Evolutionary conservation across 2,113 vertebrate species (phyloP).

Genomic region (Lasiurus borealis): DNA sequence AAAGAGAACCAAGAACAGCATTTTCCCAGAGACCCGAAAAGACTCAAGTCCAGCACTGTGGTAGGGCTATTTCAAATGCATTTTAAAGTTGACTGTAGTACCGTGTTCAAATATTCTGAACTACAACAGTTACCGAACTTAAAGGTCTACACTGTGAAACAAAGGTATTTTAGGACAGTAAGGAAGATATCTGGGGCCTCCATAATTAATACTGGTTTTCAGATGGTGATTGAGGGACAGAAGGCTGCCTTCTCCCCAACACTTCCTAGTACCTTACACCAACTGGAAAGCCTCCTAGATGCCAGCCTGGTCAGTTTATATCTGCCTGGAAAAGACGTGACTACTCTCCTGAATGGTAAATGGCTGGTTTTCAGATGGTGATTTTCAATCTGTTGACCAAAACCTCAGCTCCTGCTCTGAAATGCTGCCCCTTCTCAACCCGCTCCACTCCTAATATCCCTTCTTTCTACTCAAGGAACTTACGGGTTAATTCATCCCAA

Average conservation of each 20-base stretch:
- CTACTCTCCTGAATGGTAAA: no score
- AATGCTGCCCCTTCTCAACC: no score
- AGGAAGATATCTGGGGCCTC: not conserved
- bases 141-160: not conserved
- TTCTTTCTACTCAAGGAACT: not conserved
- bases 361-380: not conserved
- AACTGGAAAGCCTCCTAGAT: not conserved
- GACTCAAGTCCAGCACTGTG: not conserved
- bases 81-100: not conserved
- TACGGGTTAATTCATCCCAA: not conserved
- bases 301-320: accelerated
- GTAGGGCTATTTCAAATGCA: not conserved
- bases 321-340: not conserved
- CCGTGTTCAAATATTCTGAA: not conserved
- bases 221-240: not conserved
- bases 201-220: not conserved
- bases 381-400: not conserved
- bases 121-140: accelerated
- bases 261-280: accelerated
- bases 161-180: not conserved
- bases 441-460: not conserved
- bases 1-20: not conserved
- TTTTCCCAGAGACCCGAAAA: not conserved
- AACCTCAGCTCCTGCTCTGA: not conserved
- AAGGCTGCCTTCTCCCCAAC: not conserved